Conservation (phyloP, 2,888 invertebrate genomes). For the Ichneumon xanthorius region DNA sequence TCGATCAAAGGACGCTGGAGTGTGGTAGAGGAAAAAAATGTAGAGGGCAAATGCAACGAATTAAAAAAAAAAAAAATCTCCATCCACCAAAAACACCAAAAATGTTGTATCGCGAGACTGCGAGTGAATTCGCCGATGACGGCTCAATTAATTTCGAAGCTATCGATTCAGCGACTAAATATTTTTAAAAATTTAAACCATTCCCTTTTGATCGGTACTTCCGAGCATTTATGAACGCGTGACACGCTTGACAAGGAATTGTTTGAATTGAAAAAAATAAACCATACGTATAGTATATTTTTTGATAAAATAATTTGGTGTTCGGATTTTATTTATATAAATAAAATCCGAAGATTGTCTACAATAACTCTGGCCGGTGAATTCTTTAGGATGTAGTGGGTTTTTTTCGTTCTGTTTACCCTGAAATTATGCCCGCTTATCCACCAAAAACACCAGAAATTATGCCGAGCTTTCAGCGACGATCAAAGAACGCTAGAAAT, state of each 20-base stretch:
- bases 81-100: neutral
- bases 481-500: neutral
- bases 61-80: no score
- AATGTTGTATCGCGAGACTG: neutral
- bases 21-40: neutral
- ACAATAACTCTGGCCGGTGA: conserved; percentile 12
- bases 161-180: neutral
- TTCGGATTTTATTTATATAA: no score
- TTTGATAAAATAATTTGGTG: no score
- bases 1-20: neutral
- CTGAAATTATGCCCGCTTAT: neutral
- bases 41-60: no score
- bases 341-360: no score
- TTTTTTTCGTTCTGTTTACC: neutral
- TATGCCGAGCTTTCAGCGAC: conserved; percentile 8
- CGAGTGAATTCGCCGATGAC: neutral
- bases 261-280: no score
- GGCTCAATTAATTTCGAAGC: neutral
- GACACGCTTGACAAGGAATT: no score
- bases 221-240: neutral
- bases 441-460: no score
- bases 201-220: neutral
- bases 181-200: neutral
- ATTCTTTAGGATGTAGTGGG: conserved; percentile 45
- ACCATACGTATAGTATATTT: no score